Percentiles rank a stretch among this genome's conserved stretches.
These are phyloP conservation scores for Gisinianus flammeolus DNA, from an alignment of 2,888 invertebrate species.

Conservation along the genomic window DNA sequence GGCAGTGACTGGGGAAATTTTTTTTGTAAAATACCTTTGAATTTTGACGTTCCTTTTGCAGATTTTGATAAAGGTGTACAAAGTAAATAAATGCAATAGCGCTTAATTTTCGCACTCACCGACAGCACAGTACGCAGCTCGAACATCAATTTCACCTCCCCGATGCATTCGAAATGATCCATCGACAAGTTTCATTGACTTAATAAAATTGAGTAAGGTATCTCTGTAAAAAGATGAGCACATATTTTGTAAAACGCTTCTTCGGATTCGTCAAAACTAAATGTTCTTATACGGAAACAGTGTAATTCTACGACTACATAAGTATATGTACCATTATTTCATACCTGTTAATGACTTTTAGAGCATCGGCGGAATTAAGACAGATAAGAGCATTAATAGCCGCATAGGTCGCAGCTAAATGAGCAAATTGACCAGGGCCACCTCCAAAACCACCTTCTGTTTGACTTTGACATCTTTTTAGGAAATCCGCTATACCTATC, in stretches of 20 bases:
- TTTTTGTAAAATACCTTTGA: too few species aligned
- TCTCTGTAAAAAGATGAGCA: conserved; percentile 63
- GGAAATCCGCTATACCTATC: conserved; percentile 67
- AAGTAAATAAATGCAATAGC: neutral
- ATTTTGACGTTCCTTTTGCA: too few species aligned
- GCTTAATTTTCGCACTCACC: neutral
- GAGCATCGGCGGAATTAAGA: conserved; percentile 86
- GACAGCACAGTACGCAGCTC: conserved; percentile 96
- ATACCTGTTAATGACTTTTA: conserved; percentile 82
- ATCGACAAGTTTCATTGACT: conserved; percentile 76
- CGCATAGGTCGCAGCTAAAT: conserved; percentile 97
- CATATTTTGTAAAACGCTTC: too few species aligned
- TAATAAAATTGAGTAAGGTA: conserved; percentile 77
- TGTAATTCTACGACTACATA: too few species aligned
- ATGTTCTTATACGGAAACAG: too few species aligned
- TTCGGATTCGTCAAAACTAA: too few species aligned
- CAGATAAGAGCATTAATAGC: conserved; percentile 92
- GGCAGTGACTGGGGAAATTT: conserved; percentile 75
- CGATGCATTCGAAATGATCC: conserved; percentile 92
- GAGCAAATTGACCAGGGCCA: conserved; percentile 89
- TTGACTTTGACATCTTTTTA: conserved; percentile 75
- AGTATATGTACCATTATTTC: too few species aligned
- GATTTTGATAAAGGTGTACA: too few species aligned
- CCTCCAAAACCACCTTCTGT: conserved; percentile 87
- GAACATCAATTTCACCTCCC: conserved; percentile 91